Conservation (phyloP, 2,797 vertebrate genomes). For the Chrosomus eos region DNA sequence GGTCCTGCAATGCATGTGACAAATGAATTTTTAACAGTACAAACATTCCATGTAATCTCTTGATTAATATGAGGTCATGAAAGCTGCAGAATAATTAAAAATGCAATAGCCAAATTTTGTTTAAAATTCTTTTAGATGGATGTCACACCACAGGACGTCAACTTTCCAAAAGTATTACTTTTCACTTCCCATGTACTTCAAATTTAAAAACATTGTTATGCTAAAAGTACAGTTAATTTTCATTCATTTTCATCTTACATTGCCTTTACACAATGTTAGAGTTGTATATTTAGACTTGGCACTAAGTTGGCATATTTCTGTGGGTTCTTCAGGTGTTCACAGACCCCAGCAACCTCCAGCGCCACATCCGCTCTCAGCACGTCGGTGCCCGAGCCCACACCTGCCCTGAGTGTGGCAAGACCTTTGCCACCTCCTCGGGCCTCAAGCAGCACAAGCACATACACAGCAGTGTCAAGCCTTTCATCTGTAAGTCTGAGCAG, state of each 20-base stretch:
- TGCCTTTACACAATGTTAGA: not conserved
- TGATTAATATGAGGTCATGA: conserved; percentile 11
- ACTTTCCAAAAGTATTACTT: conserved; percentile 9
- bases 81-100: not conserved
- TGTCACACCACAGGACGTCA: conserved; percentile 20
- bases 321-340: conserved; percentile 88
- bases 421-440: conserved; percentile 97
- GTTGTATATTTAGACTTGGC: not conserved
- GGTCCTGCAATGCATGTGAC: not conserved
- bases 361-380: conserved; percentile 97
- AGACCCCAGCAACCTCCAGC: conserved; percentile 98
- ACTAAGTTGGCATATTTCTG: conserved; percentile 40
- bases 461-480: conserved; percentile 99
- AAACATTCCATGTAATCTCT: conserved; percentile 20
- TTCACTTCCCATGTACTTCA: conserved; percentile 19
- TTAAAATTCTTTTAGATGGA: conserved; percentile 25
- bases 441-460: conserved; percentile 99
- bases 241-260: conserved; percentile 3
- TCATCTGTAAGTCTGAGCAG: conserved; percentile 94
- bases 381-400: conserved; percentile 95
- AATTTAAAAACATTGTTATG: conserved; percentile 22
- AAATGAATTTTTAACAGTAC: not conserved
- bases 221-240: not conserved
- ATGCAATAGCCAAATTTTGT: not conserved
- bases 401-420: conserved; percentile 98